phyloP scores from a whole-genome alignment of 1,140 invertebrate genomes.

The Coenobita brevimanus region DNA sequence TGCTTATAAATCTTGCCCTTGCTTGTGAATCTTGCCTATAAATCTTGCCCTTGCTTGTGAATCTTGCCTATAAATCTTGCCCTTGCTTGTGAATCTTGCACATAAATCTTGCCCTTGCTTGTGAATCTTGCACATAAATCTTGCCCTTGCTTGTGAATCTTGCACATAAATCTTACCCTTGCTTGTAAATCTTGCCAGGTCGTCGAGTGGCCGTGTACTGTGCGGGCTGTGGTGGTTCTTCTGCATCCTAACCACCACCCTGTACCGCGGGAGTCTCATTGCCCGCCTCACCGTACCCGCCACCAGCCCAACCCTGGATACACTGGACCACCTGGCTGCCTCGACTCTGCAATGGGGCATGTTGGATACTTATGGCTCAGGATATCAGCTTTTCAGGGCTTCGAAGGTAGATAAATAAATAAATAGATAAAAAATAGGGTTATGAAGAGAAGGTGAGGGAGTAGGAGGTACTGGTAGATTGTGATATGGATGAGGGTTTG shows the following conservation, averaged over 20 bases:
- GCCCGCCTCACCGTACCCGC: conserved; percentile 48
- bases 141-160: not conserved
- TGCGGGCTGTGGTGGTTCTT: conserved; percentile 57
- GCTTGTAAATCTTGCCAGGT: not conserved
- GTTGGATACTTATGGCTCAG: conserved; percentile 65
- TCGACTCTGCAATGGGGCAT: conserved; percentile 47
- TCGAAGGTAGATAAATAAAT: conserved; percentile 35
- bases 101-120: not conserved
- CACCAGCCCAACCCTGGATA: conserved; percentile 44
- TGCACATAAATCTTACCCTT: not conserved
- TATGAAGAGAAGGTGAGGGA: too few relatives aligned
- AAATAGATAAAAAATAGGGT: too few relatives aligned
- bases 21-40: too few relatives aligned
- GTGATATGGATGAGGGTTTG: too few relatives aligned
- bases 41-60: too few relatives aligned
- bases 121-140: not conserved
- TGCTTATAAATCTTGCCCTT: too few relatives aligned
- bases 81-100: too few relatives aligned
- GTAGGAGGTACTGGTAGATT: too few relatives aligned
- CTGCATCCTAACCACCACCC: conserved; percentile 54
- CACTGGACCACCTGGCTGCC: conserved; percentile 42
- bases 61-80: too few relatives aligned
- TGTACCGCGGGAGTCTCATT: conserved; percentile 46
- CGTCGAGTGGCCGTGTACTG: conserved; percentile 17
- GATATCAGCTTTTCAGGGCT: conserved; percentile 51